These are phyloP conservation scores for Eupithecia insigniata DNA, from an alignment of 2,888 invertebrate species.

Conservation along the genomic window DNA sequence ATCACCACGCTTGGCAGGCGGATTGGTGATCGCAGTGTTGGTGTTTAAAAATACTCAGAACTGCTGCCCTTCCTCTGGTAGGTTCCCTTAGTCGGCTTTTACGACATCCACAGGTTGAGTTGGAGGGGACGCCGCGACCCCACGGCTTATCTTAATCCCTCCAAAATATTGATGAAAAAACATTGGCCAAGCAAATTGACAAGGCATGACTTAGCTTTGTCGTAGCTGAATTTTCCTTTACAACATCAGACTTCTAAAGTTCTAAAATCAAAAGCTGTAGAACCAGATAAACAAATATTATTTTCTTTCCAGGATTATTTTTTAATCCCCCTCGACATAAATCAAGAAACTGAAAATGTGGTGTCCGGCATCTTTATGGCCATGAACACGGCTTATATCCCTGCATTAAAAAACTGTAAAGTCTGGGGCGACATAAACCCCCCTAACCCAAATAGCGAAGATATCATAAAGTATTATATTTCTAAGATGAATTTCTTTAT, in stretches of 20 bases:
- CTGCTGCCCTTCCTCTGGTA: no score
- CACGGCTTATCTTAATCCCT: neutral
- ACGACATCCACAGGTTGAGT: no score
- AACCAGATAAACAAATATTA: neutral
- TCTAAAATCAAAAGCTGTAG: neutral
- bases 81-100: no score
- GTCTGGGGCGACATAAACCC: conserved; percentile 79
- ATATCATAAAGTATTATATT: conserved; percentile 68
- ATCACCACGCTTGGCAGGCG: no score
- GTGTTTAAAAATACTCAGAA: no score
- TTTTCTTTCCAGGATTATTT: conserved; percentile 68
- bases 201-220: neutral
- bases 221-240: neutral
- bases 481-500: conserved; percentile 76
- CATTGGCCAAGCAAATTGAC: neutral
- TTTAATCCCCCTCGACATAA: conserved; percentile 64
- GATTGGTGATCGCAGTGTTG: no score
- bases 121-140: no score
- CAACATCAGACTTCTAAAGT: neutral
- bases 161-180: neutral
- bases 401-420: conserved; percentile 64
- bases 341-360: conserved; percentile 71
- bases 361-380: conserved; percentile 75
- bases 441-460: conserved; percentile 72
- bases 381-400: conserved; percentile 64